These are phyloP conservation scores for Trichogramma pretiosum DNA, from an alignment of 1,140 invertebrate species.

Conservation along the genomic window DNA sequence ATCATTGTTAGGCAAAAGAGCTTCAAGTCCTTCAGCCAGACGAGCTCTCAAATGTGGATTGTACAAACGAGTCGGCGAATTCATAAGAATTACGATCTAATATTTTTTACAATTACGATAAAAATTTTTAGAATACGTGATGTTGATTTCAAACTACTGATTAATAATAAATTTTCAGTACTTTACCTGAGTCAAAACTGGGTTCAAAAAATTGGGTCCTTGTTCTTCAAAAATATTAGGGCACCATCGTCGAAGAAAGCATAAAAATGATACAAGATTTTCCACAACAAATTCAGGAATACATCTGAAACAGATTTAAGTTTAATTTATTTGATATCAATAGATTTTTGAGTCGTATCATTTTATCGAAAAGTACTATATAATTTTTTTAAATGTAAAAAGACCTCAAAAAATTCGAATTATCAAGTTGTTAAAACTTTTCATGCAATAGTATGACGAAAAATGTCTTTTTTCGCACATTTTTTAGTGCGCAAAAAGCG, in stretches of 20 bases:
- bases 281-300: slow-evolving; percentile 87
- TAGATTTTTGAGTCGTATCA: no score
- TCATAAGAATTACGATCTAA: slow-evolving; percentile 52
- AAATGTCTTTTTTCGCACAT: no score
- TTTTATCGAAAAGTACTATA: no score
- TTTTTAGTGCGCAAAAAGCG: no score
- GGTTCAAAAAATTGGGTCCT: slow-evolving; percentile 52
- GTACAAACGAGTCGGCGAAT: slow-evolving; percentile 67
- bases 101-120: background rate
- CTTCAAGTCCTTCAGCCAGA: slow-evolving; percentile 80
- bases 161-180: slow-evolving; percentile 2
- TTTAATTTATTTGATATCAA: no score
- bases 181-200: slow-evolving; percentile 63
- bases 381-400: no score
- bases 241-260: slow-evolving; percentile 60
- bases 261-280: slow-evolving; percentile 73
- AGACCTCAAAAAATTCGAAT: no score
- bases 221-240: slow-evolving; percentile 54
- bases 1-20: slow-evolving; percentile 59
- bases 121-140: no score
- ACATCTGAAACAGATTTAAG: no score
- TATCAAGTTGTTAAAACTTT: no score
- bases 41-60: slow-evolving; percentile 90
- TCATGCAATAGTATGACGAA: no score
- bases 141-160: slow-evolving; percentile 1